A percentile compares a stretch with the other conserved stretches of the same genome.
phyloP scores from a whole-genome alignment of 2,888 invertebrate genomes.

The Panzeria rudis region DNA sequence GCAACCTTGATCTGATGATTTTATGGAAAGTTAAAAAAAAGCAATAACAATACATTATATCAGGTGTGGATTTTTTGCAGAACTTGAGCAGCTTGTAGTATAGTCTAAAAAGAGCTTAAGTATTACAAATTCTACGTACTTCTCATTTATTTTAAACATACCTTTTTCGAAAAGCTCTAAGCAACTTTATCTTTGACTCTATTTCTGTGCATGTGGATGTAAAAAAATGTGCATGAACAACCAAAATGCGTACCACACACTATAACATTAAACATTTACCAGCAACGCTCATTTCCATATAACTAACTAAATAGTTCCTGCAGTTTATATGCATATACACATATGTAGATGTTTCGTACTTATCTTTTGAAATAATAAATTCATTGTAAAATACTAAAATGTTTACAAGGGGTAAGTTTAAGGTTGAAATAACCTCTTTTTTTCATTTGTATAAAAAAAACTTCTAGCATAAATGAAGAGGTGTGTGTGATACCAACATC shows the following conservation, averaged over 20 bases:
- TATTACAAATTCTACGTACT: too few species aligned
- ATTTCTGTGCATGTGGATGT: background rate
- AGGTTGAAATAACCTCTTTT: conserved; percentile 39
- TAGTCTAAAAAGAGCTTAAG: too few species aligned
- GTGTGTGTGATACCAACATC: conserved; percentile 19
- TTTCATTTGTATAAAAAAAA: background rate
- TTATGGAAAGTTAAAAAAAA: too few species aligned
- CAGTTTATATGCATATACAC: background rate
- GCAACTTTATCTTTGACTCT: background rate
- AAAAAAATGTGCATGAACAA: background rate
- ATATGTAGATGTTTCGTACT: conserved; percentile 4
- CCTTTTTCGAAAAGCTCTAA: too few species aligned
- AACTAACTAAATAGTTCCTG: conserved; percentile 3
- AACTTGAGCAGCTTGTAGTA: too few species aligned
- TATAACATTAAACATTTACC: background rate
- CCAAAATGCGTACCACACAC: conserved; percentile 37
- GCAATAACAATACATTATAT: too few species aligned
- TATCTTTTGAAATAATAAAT: conserved; percentile 23
- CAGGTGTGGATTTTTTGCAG: too few species aligned
- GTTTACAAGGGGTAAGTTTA: conserved; percentile 39
- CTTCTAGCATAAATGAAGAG: background rate
- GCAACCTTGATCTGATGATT: too few species aligned
- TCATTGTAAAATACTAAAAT: conserved; percentile 23
- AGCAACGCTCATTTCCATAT: background rate
- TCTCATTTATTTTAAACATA: too few species aligned